Evolutionary conservation across 2,113 vertebrate species (phyloP).

Genomic region (Poeciliopsis occidentalis): DNA sequence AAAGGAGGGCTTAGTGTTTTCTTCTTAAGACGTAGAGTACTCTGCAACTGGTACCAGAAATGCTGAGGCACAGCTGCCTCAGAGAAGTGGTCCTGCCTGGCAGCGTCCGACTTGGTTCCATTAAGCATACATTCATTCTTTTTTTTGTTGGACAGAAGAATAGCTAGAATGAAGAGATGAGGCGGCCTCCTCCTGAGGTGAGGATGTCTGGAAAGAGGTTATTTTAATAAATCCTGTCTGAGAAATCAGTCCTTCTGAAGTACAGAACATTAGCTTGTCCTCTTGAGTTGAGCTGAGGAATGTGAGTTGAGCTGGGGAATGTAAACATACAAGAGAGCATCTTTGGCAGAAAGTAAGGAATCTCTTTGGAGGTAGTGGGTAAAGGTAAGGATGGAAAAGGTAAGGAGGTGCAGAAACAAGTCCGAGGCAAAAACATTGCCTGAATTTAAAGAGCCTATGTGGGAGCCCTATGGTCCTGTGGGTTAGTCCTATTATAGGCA

Average conservation of each 20-base stretch:
- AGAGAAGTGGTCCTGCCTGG: constrained; percentile 19
- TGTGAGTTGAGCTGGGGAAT: constrained; percentile 62
- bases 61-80: constrained; percentile 23
- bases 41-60: constrained; percentile 27
- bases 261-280: constrained; percentile 36
- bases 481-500: constrained; percentile 79
- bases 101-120: constrained; percentile 59
- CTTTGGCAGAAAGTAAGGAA: constrained; percentile 80
- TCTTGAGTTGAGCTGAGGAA: constrained; percentile 53
- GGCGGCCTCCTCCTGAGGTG: constrained; percentile 27
- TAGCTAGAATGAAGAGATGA: constrained; percentile 11
- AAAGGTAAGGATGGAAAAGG: neutral
- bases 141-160: constrained; percentile 42
- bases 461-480: constrained; percentile 63
- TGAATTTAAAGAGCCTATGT: constrained; percentile 52
- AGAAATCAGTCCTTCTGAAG: constrained; percentile 22
- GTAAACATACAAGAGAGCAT: constrained; percentile 79
- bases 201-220: constrained; percentile 26
- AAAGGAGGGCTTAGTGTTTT: constrained; percentile 17
- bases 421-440: constrained; percentile 32
- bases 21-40: constrained; percentile 21
- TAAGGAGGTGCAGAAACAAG: constrained; percentile 31
- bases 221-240: constrained; percentile 36
- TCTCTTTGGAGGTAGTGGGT: constrained; percentile 81
- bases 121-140: constrained; percentile 72